Percentiles rank a stretch among this genome's conserved stretches.
These are phyloP conservation scores for Agonopterix arenella DNA, from an alignment of 2,888 invertebrate species.

Conservation along the genomic window DNA sequence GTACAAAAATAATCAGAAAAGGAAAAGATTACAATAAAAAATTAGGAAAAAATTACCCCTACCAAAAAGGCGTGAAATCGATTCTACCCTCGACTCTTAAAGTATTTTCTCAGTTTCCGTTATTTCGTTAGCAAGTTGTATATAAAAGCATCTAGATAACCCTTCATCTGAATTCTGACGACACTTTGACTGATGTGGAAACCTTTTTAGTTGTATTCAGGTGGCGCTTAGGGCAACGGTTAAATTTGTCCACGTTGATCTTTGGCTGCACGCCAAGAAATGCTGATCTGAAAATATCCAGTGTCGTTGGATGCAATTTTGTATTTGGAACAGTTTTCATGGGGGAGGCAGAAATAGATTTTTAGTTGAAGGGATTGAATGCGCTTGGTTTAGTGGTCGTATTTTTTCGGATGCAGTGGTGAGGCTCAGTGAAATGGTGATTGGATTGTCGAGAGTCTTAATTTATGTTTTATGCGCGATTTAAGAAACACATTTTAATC, in stretches of 20 bases:
- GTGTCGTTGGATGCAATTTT: constrained; percentile 61
- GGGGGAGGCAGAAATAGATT: constrained; percentile 43
- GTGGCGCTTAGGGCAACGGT: constrained; percentile 48
- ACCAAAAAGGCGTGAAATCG: no score
- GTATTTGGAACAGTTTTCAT: constrained; percentile 63
- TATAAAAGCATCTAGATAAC: background rate
- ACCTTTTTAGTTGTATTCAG: constrained; percentile 19
- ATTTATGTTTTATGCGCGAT: no score
- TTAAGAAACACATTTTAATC: no score
- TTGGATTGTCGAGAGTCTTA: no score
- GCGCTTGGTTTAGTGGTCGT: constrained; percentile 1
- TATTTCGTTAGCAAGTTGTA: no score
- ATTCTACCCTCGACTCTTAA: no score
- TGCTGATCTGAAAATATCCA: constrained; percentile 57
- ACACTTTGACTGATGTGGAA: constrained; percentile 12
- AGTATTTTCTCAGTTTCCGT: no score
- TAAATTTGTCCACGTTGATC: constrained; percentile 51
- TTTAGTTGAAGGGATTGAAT: constrained; percentile 4
- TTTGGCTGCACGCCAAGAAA: constrained; percentile 54
- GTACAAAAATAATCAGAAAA: no score
- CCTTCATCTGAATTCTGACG: constrained; percentile 10
- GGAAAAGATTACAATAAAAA: no score
- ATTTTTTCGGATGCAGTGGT: background rate
- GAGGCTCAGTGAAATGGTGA: no score
- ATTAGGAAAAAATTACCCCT: no score